Base-by-base conservation (phyloP, 2,113 vertebrate species). In the Macrotus californicus region DNA sequence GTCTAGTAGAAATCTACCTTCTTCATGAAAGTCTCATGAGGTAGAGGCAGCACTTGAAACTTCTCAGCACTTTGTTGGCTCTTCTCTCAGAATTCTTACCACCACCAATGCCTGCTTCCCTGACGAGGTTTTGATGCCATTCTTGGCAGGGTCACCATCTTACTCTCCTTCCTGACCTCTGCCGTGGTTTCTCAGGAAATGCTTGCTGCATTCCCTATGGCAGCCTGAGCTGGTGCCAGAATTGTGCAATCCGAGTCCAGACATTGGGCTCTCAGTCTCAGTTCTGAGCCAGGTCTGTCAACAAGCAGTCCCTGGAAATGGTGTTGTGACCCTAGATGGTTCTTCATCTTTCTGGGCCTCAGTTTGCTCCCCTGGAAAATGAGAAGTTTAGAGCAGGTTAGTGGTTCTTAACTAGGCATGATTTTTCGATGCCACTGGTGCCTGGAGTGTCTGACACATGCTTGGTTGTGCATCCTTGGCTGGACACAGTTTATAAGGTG, bases 151-250 rank as follows among this genome's bases (percentile, higher is more conserved):
- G 83, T 69, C 79, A 54, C 89, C 83, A 76, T 84, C 48, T 91
- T 80, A 61, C 34, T 94, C 73, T 86, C 79, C 86, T 95, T 69
- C 39, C 3, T 96, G 94, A 94, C 92, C 89, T 26, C 56, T 73
- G 29, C 91, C 93, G 96, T 56, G 92, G 93, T 91, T 96, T 95
- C 93, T 93, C 93, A 94, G 96, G 95, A 97, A 97, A 96, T 97
- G 87, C 95, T 95, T 94, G 56, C 2, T 96, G 83, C 83, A 96
- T 95, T 93, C 87, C 95, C 86, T 77, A 81, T 94, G 92, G 92
- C 54, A 41, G 89, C 18, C 76, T 5, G 72, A 91, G 19, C n/a
- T 54, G 3, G 34, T 72, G 95, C 86, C 95, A 96, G 39, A 10
- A n/a, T 93, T 76, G 75, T 83, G 34, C 80, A 94, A 94, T 75